Base-by-base conservation (phyloP, 1,140 invertebrate species). In the Mamestra configurata region DNA sequence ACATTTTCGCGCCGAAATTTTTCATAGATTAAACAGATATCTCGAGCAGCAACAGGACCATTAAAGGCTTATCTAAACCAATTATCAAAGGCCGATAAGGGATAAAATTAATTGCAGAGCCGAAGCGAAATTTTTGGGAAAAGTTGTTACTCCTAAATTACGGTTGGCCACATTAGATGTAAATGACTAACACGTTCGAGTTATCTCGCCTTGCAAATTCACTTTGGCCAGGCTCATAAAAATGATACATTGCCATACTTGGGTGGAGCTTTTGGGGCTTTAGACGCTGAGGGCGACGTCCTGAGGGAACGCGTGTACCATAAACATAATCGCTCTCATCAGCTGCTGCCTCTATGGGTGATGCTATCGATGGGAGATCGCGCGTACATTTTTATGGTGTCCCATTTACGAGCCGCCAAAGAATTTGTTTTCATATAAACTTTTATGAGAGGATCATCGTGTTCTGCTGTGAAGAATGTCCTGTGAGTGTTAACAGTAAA, bases 171-270 rank as follows among this genome's bases (percentile, higher is more conserved):
- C 85, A 82, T 87, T 83, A 83, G 75, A 86, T 86, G 86, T 86
- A 89, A 89, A 90, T 82, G 85, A 86, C 86, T 89, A 88, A 92
- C 90, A 89, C 87, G 86, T 90, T 83, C 86, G 83, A 88, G 85
- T 93, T 92, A 93, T 92, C 90, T 90, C 79, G 79, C 84, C 83
- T 91, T 90, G 87, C 92, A 93, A 94, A 94, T 94, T 94, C 93
- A 94, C 92, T 94, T 94, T 93, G 84, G 87, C 88, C 83, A 66
- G 79, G 79, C 86, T 88, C 80, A 91, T 94, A 94, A 94, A 94
- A 94, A 93, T 93, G 93, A 94, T 92, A 94, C 89, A 94, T 94
- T 76, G 84, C 80, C 82, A 83, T 82, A 90, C 89, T 93, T 89
- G 86, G 83, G 86, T 73, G 84, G 85, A 85, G 84, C 87, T 90